Percentiles rank a stretch among this genome's conserved stretches.
These are phyloP conservation scores for Tineola bisselliella DNA, from an alignment of 2,888 invertebrate species.

Conservation along the genomic window DNA sequence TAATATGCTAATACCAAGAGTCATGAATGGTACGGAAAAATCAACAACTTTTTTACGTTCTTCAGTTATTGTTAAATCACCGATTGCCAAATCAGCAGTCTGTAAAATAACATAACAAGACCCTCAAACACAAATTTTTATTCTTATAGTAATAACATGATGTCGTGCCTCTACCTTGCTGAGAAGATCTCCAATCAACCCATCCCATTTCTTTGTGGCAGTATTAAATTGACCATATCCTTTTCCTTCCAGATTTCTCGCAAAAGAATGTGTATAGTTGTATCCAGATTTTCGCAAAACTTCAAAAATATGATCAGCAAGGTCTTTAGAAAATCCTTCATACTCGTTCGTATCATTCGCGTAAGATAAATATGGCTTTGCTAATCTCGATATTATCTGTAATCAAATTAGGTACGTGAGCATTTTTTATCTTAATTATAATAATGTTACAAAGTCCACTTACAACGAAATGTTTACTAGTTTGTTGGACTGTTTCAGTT, in stretches of 20 bases:
- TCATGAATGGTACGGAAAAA: slow-evolving; percentile 97
- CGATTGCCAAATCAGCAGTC: slow-evolving; percentile 89
- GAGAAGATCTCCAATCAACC: slow-evolving; percentile 46
- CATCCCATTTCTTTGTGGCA: slow-evolving; percentile 46
- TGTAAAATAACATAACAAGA: slow-evolving; percentile 34
- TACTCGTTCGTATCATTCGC: slow-evolving; percentile 67
- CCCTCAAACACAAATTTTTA: background rate
- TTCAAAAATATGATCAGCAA: slow-evolving; percentile 75
- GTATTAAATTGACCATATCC: slow-evolving; percentile 34
- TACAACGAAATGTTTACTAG: slow-evolving; percentile 74
- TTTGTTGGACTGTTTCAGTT: slow-evolving; percentile 61
- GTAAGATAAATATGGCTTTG: slow-evolving; percentile 78
- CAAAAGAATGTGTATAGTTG: slow-evolving; percentile 45
- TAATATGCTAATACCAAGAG: slow-evolving; percentile 88
- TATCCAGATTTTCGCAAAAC: slow-evolving; percentile 50
- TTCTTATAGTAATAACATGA: background rate
- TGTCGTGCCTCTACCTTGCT: slow-evolving; percentile 34
- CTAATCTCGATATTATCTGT: slow-evolving; percentile 72
- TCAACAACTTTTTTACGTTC: slow-evolving; percentile 88
- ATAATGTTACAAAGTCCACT: slow-evolving; percentile 15
- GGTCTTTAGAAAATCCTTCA: slow-evolving; percentile 81
- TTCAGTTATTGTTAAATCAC: slow-evolving; percentile 93
- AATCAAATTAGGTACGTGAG: slow-evolving; percentile 4
- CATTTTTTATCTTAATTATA: background rate
- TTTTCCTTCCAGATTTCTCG: slow-evolving; percentile 27